phyloP scores from a whole-genome alignment of 2,797 vertebrate species.

The Amblyraja radiata region DNA sequence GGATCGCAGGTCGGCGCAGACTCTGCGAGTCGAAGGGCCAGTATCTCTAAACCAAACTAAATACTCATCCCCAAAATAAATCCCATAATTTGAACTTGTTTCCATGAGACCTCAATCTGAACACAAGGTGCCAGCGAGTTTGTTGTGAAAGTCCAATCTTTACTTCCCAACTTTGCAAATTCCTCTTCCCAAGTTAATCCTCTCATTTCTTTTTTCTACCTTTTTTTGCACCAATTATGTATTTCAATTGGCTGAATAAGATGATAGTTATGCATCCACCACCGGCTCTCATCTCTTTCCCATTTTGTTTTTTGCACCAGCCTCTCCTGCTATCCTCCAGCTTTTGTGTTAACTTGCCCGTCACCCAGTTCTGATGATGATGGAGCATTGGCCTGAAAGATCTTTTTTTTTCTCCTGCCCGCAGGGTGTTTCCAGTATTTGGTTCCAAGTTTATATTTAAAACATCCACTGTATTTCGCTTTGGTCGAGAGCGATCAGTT shows the following conservation, averaged over 20 bases:
- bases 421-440: background rate
- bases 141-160: background rate
- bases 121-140: background rate
- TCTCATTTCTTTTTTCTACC: background rate
- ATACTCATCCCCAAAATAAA: no score
- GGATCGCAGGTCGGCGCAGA: no score
- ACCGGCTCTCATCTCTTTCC: background rate
- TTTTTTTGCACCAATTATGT: background rate
- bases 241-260: background rate
- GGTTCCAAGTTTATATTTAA: background rate
- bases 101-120: no score
- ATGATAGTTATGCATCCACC: background rate
- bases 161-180: background rate
- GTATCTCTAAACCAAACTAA: no score
- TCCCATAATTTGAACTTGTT: no score
- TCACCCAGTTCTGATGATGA: background rate
- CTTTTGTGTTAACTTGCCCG: background rate
- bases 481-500: background rate
- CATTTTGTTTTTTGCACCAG: background rate
- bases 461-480: background rate
- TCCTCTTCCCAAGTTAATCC: background rate
- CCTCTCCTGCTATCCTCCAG: background rate
- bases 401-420: background rate
- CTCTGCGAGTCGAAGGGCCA: no score
- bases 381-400: background rate